Conservation (phyloP, 2,113 vertebrate species). For the Blennius ocellaris region DNA sequence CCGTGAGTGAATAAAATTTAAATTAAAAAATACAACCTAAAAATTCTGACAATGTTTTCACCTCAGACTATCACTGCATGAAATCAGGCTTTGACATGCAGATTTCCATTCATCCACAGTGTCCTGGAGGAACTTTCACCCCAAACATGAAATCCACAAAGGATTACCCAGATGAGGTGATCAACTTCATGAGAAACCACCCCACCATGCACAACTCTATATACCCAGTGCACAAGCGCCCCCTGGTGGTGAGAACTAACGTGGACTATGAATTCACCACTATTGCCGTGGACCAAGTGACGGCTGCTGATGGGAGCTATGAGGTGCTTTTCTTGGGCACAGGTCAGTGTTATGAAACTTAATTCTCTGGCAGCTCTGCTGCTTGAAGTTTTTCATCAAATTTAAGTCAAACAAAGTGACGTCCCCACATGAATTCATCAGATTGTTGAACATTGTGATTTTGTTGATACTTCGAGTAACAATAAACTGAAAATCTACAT, state of each 20-base stretch:
- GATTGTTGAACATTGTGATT: no score
- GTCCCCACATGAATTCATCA: no score
- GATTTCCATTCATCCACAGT: conserved; percentile 78
- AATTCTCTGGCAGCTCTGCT: background rate
- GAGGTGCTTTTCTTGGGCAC: conserved; percentile 99
- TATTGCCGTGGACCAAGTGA: conserved; percentile 96
- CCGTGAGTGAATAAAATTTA: conserved; percentile 84
- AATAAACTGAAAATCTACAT: no score
- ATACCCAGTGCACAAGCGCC: conserved; percentile 96
- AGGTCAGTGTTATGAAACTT: conserved; percentile 80
- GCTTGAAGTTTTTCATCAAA: background rate
- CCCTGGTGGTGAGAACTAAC: conserved; percentile 94
- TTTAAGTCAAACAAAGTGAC: background rate
- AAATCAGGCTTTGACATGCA: conserved; percentile 11
- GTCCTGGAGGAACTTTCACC: conserved; percentile 97
- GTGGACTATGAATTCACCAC: conserved; percentile 97
- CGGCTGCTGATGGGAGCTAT: conserved; percentile 96
- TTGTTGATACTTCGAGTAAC: no score
- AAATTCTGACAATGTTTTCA: background rate
- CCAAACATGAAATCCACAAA: conserved; percentile 99
- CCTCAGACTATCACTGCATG: conserved; percentile 16
- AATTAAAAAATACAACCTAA: conserved; percentile 3
- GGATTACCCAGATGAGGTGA: conserved; percentile 98
- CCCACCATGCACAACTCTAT: conserved; percentile 96
- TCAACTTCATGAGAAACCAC: conserved; percentile 98